phyloP scores from a whole-genome alignment of 2,888 invertebrate species.

The Zele albiditarsus region DNA sequence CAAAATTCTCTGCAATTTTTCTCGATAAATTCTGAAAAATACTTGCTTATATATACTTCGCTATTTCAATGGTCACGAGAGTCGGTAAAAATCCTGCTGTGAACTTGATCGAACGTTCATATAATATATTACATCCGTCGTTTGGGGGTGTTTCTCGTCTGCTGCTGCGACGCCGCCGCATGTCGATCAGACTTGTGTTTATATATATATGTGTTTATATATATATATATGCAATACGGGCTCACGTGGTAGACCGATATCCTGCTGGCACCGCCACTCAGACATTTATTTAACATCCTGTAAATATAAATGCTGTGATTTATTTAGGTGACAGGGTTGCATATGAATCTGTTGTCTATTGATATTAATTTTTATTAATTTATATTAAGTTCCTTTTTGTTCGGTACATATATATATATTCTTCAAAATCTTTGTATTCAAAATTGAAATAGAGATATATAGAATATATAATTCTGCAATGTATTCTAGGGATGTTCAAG shows the following conservation, averaged over 20 bases:
- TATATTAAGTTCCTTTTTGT: background rate
- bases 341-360: too few species aligned
- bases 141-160: background rate
- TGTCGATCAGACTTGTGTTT: slow-evolving; percentile 21
- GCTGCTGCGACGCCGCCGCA: slow-evolving; percentile 14
- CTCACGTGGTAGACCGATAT: background rate
- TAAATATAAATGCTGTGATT: slow-evolving; percentile 12
- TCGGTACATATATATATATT: slow-evolving; percentile 15
- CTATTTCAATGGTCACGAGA: slow-evolving; percentile 29
- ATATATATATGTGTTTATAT: background rate
- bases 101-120: slow-evolving; percentile 49
- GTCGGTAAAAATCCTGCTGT: slow-evolving; percentile 43
- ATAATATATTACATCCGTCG: slow-evolving; percentile 33
- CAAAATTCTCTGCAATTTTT: slow-evolving; percentile 44
- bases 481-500: slow-evolving; percentile 40
- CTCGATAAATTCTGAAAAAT: slow-evolving; percentile 49
- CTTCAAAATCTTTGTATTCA: slow-evolving; percentile 56
- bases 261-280: background rate
- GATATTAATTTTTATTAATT: slow-evolving; percentile 23
- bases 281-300: slow-evolving; percentile 2
- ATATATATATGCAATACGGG: background rate
- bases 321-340: slow-evolving; percentile 17
- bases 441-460: slow-evolving; percentile 57
- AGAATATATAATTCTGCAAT: background rate
- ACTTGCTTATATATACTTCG: slow-evolving; percentile 15